A percentile compares a stretch with the other conserved stretches of the same genome.
Conservation (phyloP, 37 sponge, comb jelly and placozoan genomes). For the Dysidea cf. avara region DNA sequence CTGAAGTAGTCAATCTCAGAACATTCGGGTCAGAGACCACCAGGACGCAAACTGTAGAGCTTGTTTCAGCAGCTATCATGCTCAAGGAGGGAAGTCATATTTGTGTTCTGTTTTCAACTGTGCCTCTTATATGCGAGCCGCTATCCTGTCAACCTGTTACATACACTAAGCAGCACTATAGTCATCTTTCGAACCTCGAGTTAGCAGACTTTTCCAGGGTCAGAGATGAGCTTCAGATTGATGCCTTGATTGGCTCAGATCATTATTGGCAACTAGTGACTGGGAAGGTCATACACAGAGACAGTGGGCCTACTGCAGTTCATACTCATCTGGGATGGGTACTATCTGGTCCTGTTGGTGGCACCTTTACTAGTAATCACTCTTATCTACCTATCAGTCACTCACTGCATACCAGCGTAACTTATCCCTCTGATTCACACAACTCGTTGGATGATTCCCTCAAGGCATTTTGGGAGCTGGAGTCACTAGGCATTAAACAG, state of each 20-base stretch:
- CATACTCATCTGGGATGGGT: conserved; percentile 61
- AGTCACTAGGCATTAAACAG: conserved; percentile 20
- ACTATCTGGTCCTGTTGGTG: conserved; percentile 36
- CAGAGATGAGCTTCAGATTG: no score
- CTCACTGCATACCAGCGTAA: no score
- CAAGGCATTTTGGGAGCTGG: no score
- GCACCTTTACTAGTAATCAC: not conserved
- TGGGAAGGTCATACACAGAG: conserved; percentile 13
- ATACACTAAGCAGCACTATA: conserved; percentile 5
- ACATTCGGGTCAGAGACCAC: conserved; percentile 18
- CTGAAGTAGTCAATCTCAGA: not conserved
- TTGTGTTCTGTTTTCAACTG: not conserved
- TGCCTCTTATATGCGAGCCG: conserved; percentile 58
- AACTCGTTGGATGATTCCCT: conserved; percentile 32
- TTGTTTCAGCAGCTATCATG: conserved; percentile 13
- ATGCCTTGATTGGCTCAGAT: no score
- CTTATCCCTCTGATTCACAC: no score
- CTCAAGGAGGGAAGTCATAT: not conserved
- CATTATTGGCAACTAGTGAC: conserved; percentile 43
- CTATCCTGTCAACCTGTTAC: no score
- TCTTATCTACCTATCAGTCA: conserved; percentile 17
- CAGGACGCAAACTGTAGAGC: conserved; percentile 2
- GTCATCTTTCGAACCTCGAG: conserved; percentile 27
- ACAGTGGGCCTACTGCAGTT: conserved; percentile 35
- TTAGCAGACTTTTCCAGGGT: conserved; percentile 26